A percentile compares a stretch with the other conserved stretches of the same genome.
Conservation (phyloP, 2,888 invertebrate species). For the Papilio protenor region DNA sequence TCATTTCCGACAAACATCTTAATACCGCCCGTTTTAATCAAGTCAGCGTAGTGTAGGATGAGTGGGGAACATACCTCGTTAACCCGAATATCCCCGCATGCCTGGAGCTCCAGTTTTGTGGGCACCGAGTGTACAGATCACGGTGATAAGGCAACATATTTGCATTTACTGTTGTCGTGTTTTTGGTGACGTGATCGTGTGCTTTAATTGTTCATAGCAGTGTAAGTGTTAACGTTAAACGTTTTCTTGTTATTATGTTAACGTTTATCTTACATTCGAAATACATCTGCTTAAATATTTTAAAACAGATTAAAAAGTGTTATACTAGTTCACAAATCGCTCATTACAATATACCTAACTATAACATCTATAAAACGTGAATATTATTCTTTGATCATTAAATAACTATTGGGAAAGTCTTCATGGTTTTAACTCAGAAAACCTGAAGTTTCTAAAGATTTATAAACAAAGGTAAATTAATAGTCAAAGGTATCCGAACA, state of each 20-base stretch:
- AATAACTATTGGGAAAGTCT: background rate
- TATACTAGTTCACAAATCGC: too few relatives aligned
- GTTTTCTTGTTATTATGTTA: conserved; percentile 2
- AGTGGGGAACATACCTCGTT: conserved; percentile 34
- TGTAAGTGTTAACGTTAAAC: conserved; percentile 20
- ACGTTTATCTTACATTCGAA: background rate
- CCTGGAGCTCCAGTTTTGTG: conserved; percentile 16
- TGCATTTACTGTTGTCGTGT: conserved; percentile 25
- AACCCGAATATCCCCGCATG: conserved; percentile 32
- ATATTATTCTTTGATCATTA: background rate
- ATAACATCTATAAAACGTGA: too few relatives aligned
- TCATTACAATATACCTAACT: too few relatives aligned
- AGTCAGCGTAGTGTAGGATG: conserved; percentile 20
- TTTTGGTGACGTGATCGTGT: conserved; percentile 35
- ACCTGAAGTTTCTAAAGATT: conserved; percentile 2
- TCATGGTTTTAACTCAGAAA: background rate
- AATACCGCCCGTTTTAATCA: conserved; percentile 37
- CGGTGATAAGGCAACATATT: conserved; percentile 35
- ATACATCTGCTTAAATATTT: background rate
- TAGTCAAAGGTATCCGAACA: conserved; percentile 2
- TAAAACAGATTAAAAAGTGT: background rate
- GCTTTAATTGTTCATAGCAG: conserved; percentile 30
- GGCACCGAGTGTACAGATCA: conserved; percentile 30
- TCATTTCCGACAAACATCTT: conserved; percentile 33
- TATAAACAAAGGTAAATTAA: conserved; percentile 28